Percentiles rank a stretch among this genome's conserved stretches.
Conservation (phyloP, 2,797 vertebrate genomes). For the Malurus splendens region DNA sequence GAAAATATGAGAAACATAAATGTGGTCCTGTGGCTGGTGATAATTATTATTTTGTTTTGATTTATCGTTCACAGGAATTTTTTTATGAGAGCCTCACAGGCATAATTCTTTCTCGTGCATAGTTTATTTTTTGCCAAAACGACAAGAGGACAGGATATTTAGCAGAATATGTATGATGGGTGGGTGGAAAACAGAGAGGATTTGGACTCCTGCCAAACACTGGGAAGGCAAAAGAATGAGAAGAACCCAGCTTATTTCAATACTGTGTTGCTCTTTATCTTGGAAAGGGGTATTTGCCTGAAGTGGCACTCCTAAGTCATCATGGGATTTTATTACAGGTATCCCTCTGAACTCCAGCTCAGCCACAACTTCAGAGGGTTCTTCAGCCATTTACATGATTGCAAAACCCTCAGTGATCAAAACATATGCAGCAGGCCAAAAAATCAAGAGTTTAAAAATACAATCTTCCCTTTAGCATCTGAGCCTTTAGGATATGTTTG, state of each 20-base stretch:
- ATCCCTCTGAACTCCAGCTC: background rate
- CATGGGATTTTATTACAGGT: background rate
- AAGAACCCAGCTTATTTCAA: background rate
- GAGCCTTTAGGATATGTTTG: background rate
- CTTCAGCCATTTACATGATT: background rate
- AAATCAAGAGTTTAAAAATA: background rate
- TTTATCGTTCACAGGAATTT: conserved; percentile 66
- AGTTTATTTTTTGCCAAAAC: conserved; percentile 57
- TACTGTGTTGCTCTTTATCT: background rate
- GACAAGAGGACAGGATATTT: conserved; percentile 52
- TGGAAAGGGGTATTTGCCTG: conserved; percentile 7
- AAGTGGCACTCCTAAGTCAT: conserved; percentile 11
- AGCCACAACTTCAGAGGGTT: background rate
- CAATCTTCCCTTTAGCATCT: background rate
- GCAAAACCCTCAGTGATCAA: background rate
- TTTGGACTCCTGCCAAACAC: conserved; percentile 43
- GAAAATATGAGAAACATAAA: conserved; percentile 58
- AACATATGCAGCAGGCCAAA: background rate
- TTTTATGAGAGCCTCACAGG: conserved; percentile 65
- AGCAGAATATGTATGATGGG: conserved; percentile 48
- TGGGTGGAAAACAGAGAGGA: conserved; percentile 34
- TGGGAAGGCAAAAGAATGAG: background rate
- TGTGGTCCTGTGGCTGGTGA: conserved; percentile 60
- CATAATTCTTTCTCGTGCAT: conserved; percentile 57
- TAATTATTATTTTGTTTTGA: conserved; percentile 82